A percentile compares a stretch with the other conserved stretches of the same genome.
phyloP scores from a whole-genome alignment of 2,888 invertebrate genomes.

The Watsonalla cultraria region DNA sequence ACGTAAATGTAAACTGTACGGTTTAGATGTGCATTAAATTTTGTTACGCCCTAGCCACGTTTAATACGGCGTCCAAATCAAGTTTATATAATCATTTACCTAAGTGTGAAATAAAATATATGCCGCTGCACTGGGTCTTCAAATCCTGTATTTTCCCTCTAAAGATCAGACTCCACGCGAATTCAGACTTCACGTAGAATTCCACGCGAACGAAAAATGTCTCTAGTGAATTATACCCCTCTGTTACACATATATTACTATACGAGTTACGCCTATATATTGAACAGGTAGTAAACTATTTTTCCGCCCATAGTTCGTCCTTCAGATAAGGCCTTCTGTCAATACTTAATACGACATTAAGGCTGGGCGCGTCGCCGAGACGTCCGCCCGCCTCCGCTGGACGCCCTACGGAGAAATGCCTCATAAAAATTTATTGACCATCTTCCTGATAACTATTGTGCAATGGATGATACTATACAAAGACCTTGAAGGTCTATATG shows the following conservation, averaged over 20 bases:
- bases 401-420: slow-evolving; percentile 33
- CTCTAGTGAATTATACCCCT: background rate
- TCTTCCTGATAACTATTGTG: slow-evolving; percentile 21
- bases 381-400: slow-evolving; percentile 35
- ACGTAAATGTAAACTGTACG: slow-evolving; percentile 15
- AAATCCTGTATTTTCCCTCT: background rate
- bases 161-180: background rate
- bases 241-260: background rate
- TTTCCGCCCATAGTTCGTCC: slow-evolving; percentile 22
- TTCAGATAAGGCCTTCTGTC: slow-evolving; percentile 37
- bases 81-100: too few relatives aligned
- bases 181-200: too few relatives aligned
- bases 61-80: too few relatives aligned
- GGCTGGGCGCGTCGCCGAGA: slow-evolving; percentile 35
- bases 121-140: too few relatives aligned
- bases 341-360: slow-evolving; percentile 37
- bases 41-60: background rate
- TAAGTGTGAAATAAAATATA: too few relatives aligned
- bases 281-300: slow-evolving; percentile 4
- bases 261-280: background rate
- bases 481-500: background rate
- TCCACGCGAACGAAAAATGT: background rate
- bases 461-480: slow-evolving; percentile 13
- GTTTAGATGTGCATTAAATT: slow-evolving; percentile 8
- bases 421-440: slow-evolving; percentile 40